These are phyloP conservation scores for Paedocypris sp. DNA, from an alignment of 2,113 vertebrate species.

Conservation along the genomic window DNA sequence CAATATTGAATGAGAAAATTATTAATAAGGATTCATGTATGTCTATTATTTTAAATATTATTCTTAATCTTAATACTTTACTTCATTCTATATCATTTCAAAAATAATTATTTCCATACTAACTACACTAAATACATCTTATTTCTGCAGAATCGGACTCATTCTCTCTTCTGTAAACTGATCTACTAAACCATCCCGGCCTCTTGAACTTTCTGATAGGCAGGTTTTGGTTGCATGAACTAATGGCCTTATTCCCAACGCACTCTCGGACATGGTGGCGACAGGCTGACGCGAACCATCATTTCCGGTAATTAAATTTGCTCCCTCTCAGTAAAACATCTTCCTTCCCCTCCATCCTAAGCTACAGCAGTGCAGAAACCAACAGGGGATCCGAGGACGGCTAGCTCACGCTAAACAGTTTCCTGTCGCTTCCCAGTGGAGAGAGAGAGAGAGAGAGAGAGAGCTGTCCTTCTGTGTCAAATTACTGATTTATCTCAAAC, in stretches of 20 bases:
- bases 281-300: constrained; percentile 29
- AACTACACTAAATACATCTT: no score
- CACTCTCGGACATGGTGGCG: constrained; percentile 25
- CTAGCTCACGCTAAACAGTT: constrained; percentile 45
- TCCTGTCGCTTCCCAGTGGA: constrained; percentile 45
- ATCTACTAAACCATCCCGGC: constrained; percentile 11
- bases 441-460: no score
- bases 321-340: constrained; percentile 37
- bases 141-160: background rate
- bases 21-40: no score
- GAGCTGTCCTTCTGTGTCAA: constrained; percentile 38
- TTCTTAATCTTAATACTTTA: no score
- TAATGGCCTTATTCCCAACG: constrained; percentile 31
- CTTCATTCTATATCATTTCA: no score
- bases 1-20: no score
- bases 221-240: constrained; percentile 22
- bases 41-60: no score
- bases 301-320: constrained; percentile 47
- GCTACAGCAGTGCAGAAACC: background rate
- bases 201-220: constrained; percentile 19
- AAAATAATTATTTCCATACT: no score
- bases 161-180: constrained; percentile 17
- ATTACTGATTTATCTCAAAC: constrained; percentile 44
- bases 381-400: constrained; percentile 20
- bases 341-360: constrained; percentile 29